Percentiles rank a stretch among this genome's conserved stretches.
Evolutionary conservation across 2,113 vertebrate genomes (phyloP).

Genomic region (Mixornis gularis): DNA sequence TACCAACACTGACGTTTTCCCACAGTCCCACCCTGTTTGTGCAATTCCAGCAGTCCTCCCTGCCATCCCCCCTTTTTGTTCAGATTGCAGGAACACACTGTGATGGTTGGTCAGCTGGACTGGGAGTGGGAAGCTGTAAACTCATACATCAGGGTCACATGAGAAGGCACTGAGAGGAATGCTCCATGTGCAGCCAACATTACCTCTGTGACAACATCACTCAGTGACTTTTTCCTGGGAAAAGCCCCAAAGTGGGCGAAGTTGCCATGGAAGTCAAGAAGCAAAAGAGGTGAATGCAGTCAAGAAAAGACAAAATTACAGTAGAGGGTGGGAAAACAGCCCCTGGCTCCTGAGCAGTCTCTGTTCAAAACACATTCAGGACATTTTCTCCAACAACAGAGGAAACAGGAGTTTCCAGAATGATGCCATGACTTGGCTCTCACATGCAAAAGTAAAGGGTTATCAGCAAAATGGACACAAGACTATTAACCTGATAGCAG

Average conservation of each 20-base stretch:
- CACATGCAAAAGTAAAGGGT: neutral
- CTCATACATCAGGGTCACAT: neutral
- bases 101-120: neutral
- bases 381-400: neutral
- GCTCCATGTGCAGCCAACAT: neutral
- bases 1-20: neutral
- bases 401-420: neutral
- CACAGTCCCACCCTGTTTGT: neutral
- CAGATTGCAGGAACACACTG: accelerated
- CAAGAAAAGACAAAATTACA: neutral
- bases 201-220: neutral
- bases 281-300: neutral
- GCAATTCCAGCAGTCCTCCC: neutral
- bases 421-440: neutral
- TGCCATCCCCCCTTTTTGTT: neutral
- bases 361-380: neutral
- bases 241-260: neutral
- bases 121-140: neutral
- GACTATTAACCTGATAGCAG: neutral
- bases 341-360: neutral
- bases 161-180: neutral
- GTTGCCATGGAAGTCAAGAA: neutral
- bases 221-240: neutral
- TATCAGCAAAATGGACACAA: neutral
- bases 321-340: neutral